Base-by-base conservation (phyloP, 2,888 invertebrate species). In the Vandiemenella viatica region DNA sequence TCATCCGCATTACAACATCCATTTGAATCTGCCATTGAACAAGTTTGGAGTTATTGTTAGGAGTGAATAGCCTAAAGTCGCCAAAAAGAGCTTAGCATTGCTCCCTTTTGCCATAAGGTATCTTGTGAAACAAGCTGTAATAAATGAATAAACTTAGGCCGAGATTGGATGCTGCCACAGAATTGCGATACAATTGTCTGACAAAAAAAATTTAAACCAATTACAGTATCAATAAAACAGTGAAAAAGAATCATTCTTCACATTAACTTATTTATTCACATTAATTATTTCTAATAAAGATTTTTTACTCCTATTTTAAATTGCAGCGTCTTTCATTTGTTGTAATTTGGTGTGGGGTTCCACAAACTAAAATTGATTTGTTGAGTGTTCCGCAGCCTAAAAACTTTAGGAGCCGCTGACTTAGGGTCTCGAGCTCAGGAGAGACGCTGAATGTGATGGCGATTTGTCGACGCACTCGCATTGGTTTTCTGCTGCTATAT, bases 291-390 rank as follows among this genome's bases (percentile, higher is more conserved):
- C 38, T n/a, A 38, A 38, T 6, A 15, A 38, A 38, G 38, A 32
- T 50, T 40, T 40, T 44, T 21, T 52, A 26, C 45, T 8, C 48
- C 37, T 46, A 45, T 51, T 51, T 23, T 26, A 15, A 15, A 37
- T 46, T 37, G 38, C 40, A 50, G 38, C 49, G 38, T 49, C 21
- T 50, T 50, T 50, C 21, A 50, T 49, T 50, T 49, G 49, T 50
- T 37, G 43, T 41, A 16, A 49, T 49, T 49, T 50, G 48, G 37
- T 46, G 37, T 41, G 17, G 49, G 45, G 32, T 45, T 50, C 45
- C 19, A 16, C 37, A 45, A 49, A 41, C 6, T 10, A 38, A 38
- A 38, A n/a, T 7, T n/a, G 38, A 38, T 38, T 38, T 38, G 10
- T 38, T 10, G 38, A 38, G 38, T 38, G 38, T 38, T 38, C 38